phyloP scores from a whole-genome alignment of 2,888 invertebrate genomes.

The Platerodrilus igneus region DNA sequence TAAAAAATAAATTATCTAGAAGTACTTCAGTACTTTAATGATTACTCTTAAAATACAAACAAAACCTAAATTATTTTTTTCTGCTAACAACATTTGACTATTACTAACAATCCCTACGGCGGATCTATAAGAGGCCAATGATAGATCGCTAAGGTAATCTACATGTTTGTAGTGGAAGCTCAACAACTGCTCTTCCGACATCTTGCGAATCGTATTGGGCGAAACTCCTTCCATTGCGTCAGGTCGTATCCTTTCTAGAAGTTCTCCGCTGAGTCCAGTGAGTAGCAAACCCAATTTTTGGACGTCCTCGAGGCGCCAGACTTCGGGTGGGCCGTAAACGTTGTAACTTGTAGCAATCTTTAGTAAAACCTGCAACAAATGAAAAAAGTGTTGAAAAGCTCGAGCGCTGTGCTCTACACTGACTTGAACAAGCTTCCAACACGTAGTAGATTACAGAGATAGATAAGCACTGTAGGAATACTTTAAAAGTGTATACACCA shows the following conservation, averaged over 20 bases:
- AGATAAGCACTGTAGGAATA: too few species aligned
- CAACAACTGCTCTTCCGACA: background rate
- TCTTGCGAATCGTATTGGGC: background rate
- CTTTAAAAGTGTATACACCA: too few species aligned
- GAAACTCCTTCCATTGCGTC: slow-evolving; percentile 9
- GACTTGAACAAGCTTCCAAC: too few species aligned
- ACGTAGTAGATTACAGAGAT: too few species aligned
- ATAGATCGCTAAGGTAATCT: slow-evolving; percentile 6
- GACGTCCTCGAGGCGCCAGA: slow-evolving; percentile 1
- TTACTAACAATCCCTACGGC: too few species aligned
- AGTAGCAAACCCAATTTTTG: slow-evolving; percentile 7
- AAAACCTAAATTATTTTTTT: too few species aligned
- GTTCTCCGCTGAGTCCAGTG: slow-evolving; percentile 1
- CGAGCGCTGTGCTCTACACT: too few species aligned
- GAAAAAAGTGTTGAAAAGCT: too few species aligned
- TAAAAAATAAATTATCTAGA: too few species aligned
- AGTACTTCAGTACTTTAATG: too few species aligned
- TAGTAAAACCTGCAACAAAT: slow-evolving; percentile 9
- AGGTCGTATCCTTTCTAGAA: slow-evolving; percentile 7
- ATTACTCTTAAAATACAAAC: too few species aligned
- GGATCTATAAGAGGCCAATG: slow-evolving; percentile 4
- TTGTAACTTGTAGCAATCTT: slow-evolving; percentile 2
- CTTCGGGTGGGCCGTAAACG: slow-evolving; percentile 13
- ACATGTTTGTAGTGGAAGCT: slow-evolving; percentile 5
- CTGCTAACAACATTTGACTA: too few species aligned